Base-by-base conservation (phyloP, 92 coral and sea anemone species). In the Hydrozoanthus gracilis region DNA sequence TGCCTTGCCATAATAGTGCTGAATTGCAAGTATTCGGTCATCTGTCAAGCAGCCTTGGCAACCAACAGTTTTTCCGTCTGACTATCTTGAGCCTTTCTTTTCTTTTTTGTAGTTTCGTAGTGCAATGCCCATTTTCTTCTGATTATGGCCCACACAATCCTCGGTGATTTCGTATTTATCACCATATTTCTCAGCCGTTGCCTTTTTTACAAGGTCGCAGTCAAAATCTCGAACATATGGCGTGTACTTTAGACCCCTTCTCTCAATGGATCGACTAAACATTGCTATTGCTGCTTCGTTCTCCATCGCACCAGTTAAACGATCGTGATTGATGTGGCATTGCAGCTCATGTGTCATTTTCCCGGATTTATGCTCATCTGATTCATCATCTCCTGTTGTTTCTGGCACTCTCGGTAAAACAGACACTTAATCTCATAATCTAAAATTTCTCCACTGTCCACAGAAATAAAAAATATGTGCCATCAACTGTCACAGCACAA, bases 71-170 rank as follows among this genome's bases (percentile, higher is more conserved):
- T 27, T 27, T 46, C 88, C 88, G 5, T 58, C 74, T 54, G 73
- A 35, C 16, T 75, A 58, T 51, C 75, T 86, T 64, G 18, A 4
- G 4, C 79, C 79, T 54, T 70, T 49, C 51, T 0, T 51, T n/a
- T 49, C 79, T 4, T 83, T 83, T 44, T 83, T 83, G 13, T 68
- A 83, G 9, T 50, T 69, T 69, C 78, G 44, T 55, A 83, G 39
- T 1, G 54, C 82, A 39, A 35, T 85, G 62, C 82, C 88, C 62
- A 85, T 48, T 46, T 82, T 52, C 27, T 85, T 85, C 44, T 85
- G 88, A 1, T 73, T 54, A 55, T 85, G 82, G 3, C 88, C 78
- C 56, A 73, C 88, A 85, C 82, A 85, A 54, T 85, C 88, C 61
- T 85, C 88, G 39, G 39, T 47, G 47, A 84, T 84, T 17, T 84